phyloP scores from a whole-genome alignment of 2,888 invertebrate genomes.

The Galerucella calmariensis region DNA sequence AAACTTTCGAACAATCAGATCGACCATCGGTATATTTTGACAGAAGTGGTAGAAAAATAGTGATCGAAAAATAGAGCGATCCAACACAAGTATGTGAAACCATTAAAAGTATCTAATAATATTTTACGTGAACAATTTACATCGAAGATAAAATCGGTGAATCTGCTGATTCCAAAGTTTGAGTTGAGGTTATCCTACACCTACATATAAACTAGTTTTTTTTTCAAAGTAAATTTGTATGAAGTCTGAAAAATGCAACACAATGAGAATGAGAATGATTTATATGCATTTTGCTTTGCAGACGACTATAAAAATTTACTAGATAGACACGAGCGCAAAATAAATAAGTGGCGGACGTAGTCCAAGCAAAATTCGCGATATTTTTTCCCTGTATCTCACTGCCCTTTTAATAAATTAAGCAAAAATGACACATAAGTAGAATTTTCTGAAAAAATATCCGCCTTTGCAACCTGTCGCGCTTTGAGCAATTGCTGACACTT shows the following conservation, averaged over 20 bases:
- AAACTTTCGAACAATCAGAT: no score
- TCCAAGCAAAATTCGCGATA: no score
- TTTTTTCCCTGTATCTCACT: no score
- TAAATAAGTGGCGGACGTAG: no score
- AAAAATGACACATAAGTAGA: no score
- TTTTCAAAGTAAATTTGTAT: not conserved
- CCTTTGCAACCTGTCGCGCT: slow-evolving; percentile 10
- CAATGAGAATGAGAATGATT: not conserved
- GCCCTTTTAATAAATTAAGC: no score
- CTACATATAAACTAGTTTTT: not conserved
- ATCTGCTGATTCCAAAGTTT: not conserved
- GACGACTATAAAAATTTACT: not conserved
- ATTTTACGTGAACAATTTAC: not conserved
- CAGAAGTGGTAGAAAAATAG: no score
- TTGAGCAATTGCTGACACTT: not conserved
- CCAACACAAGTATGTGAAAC: no score
- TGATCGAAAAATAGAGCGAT: no score
- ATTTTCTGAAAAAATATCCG: not conserved
- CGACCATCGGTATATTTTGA: no score
- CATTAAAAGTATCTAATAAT: not conserved
- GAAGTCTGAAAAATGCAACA: not conserved
- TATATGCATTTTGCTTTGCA: not conserved
- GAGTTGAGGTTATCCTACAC: no score
- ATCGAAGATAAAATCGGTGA: not conserved
- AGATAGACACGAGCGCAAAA: no score